phyloP scores from a whole-genome alignment of 1,140 invertebrate genomes.

The Zaprionus lachaisei region DNA sequence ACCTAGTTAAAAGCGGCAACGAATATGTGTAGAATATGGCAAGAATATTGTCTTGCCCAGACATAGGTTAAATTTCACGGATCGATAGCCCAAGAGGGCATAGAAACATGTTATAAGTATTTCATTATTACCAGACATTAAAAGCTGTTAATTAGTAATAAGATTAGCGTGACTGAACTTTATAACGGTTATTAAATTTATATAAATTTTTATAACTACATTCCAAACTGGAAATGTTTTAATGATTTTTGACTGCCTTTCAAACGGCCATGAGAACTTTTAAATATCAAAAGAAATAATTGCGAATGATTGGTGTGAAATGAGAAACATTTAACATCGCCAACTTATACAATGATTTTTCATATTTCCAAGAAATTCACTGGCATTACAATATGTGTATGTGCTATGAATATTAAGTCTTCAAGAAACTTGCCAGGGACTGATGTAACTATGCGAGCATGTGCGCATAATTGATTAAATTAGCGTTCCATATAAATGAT shows the following conservation, averaged over 20 bases:
- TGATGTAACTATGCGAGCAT: not conserved
- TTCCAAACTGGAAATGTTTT: not conserved
- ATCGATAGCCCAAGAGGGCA: not conserved
- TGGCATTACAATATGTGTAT: not conserved
- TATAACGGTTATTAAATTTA: not conserved
- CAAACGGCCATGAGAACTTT: not conserved
- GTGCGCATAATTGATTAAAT: not conserved
- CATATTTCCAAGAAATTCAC: not conserved
- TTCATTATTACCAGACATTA: not conserved
- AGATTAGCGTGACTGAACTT: not conserved
- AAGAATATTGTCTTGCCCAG: not conserved
- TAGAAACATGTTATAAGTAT: not conserved
- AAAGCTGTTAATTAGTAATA: not conserved
- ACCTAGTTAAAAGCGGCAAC: constrained; percentile 24
- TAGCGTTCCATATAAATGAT: not conserved
- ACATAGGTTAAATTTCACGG: not conserved
- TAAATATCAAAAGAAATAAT: not conserved
- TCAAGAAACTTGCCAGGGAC: no score
- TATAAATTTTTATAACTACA: not conserved
- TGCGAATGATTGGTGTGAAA: not conserved
- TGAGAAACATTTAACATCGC: not conserved
- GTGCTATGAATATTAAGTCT: not conserved
- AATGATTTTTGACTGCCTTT: not conserved
- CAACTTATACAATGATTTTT: not conserved
- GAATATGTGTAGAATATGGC: not conserved